Evolutionary conservation across 2,113 vertebrate genomes (phyloP).

Genomic region (Gadus macrocephalus): DNA sequence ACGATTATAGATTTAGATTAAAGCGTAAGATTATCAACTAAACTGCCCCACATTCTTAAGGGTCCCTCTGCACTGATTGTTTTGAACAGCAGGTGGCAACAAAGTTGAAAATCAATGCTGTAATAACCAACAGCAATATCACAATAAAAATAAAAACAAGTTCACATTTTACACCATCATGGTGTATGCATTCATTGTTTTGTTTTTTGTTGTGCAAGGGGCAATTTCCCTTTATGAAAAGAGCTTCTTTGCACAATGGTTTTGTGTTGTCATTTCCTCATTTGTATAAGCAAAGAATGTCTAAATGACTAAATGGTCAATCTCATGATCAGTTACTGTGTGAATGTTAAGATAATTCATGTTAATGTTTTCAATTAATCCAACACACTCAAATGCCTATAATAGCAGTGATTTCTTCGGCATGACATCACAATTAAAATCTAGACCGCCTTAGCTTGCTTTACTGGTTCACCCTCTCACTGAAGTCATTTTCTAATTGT

Average conservation of each 20-base stretch:
- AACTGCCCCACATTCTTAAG: slow-evolving; percentile 16
- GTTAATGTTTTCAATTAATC: too few species aligned
- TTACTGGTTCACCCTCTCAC: too few species aligned
- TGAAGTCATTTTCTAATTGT: slow-evolving; percentile 26
- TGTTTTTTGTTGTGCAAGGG: background rate
- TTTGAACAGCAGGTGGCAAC: slow-evolving; percentile 2
- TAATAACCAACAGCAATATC: slow-evolving; percentile 11
- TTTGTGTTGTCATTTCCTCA: too few species aligned
- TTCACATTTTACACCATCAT: background rate
- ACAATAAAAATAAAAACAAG: background rate
- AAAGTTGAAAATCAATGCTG: background rate
- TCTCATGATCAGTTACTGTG: background rate
- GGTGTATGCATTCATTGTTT: background rate
- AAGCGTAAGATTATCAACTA: slow-evolving; percentile 2
- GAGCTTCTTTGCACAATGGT: slow-evolving; percentile 34
- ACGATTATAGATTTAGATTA: slow-evolving; percentile 35
- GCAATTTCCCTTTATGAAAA: slow-evolving; percentile 27
- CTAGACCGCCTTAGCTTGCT: too few species aligned
- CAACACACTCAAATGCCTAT: too few species aligned
- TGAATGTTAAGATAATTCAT: too few species aligned
- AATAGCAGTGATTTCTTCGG: too few species aligned
- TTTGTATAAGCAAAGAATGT: too few species aligned
- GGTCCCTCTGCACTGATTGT: background rate
- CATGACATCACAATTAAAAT: too few species aligned
- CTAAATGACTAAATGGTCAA: background rate